Base-by-base conservation (phyloP, 1,140 invertebrate genomes). In the Acromyrmex charruanus region DNA sequence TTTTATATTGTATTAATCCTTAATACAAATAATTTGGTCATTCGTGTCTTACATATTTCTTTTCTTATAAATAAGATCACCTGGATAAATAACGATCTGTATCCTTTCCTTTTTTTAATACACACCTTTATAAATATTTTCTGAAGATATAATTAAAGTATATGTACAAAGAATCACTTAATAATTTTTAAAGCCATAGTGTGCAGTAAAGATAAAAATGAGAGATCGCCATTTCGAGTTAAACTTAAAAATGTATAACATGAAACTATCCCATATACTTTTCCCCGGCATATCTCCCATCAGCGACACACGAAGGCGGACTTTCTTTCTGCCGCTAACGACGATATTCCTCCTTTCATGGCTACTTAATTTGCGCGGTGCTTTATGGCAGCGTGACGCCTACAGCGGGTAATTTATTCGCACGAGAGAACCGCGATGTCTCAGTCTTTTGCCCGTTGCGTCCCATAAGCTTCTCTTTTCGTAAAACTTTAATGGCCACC, bases 281-380 rank as follows among this genome's bases (percentile, higher is more conserved):
- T 84, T 84, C 44, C 66, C n/a, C 68, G 35, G 10, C 55, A 51
- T 75, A 61, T 84, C 80, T 84, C 58, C 68, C 58, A 51, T 44
- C 80, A 55, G 28, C 69, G 80, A 84, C 55, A 84, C 68, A 63
- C 55, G 69, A 61, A 63, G 55, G 55, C 68, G 25, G 28, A 63
- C 68, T 75, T 84, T 84, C 69, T 51, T 75, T 84, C 28, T 61
- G 55, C 68, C 69, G 18, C 69, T 84, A 84, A 84, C 80, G 69
- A 84, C 28, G 69, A 51, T 74, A 59, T 75, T 74, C 25, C 63
- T 66, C 74, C 66, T 85, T 84, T 72, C 81, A 53, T 69, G 77
- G 79, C 90, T 91, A 89, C 88, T 91, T 91, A 91, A 91, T 91
- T 91, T 86, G 81, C 86, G 35, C 86, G 61, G 82, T 89, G 90